phyloP scores from a whole-genome alignment of 1,140 invertebrate genomes.

The Eurosta solidaginis region DNA sequence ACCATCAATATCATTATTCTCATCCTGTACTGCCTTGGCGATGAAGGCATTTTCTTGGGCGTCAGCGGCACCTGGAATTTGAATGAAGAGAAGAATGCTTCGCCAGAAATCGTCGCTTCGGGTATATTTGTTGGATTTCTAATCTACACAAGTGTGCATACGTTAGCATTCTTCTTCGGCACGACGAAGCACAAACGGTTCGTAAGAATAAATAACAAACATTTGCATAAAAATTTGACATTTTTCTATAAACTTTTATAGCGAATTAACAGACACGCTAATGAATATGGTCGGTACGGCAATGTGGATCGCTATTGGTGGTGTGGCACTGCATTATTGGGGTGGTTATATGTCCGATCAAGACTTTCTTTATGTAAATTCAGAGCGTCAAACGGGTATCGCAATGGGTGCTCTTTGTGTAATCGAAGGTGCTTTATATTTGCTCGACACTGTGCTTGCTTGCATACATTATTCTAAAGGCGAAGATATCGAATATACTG shows the following conservation, averaged over 20 bases:
- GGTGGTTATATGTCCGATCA: conserved; percentile 78
- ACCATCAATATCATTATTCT: conserved; percentile 79
- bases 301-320: conserved; percentile 81
- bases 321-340: conserved; percentile 85
- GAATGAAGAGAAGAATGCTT: conserved; percentile 82
- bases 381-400: conserved; percentile 76
- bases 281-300: conserved; percentile 86
- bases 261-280: conserved; percentile 73
- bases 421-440: conserved; percentile 75
- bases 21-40: conserved; percentile 79
- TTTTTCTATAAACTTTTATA: conserved; percentile 56
- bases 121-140: conserved; percentile 84
- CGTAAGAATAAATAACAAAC: conserved; percentile 37
- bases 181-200: conserved; percentile 77
- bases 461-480: conserved; percentile 75
- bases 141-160: conserved; percentile 74
- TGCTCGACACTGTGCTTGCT: conserved; percentile 76
- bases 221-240: not conserved
- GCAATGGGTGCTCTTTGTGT: conserved; percentile 79
- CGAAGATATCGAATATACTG: conserved; percentile 39
- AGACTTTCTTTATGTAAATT: conserved; percentile 65
- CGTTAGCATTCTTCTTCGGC: conserved; percentile 76
- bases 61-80: conserved; percentile 86
- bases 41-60: conserved; percentile 78
- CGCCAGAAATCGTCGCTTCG: conserved; percentile 82